Base-by-base conservation (phyloP, 2,113 vertebrate species). In the Cinclus mexicanus region DNA sequence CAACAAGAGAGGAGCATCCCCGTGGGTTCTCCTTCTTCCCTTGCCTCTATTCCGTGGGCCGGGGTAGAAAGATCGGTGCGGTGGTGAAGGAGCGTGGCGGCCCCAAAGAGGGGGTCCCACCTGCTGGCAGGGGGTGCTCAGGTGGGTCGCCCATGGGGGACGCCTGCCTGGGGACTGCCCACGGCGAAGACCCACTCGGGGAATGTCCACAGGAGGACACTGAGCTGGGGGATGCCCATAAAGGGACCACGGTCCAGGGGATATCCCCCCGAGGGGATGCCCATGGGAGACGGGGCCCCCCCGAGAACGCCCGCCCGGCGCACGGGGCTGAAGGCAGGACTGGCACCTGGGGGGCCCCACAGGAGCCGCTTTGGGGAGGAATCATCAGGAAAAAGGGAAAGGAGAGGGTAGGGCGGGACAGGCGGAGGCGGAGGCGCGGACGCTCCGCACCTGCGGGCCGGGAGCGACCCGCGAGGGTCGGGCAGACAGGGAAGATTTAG, bases 401-500 rank as follows among this genome's bases (percentile, higher is more conserved):
- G 83, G 76, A 92, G 42, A 5, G 5, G 9, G 19, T 1, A 56
- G 31, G 18, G 55, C 0, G 5, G 53, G 28, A 42, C 11, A 23
- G n/a, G 52, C 0, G 12, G 83, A 93, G 95, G 91, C 85, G 92
- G 96, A 11, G 41, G n/a, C 12, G n/a, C 29, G 92, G 96, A 97
- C 79, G 92, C 61, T 92, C 94, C 93, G 83, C 97, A 96, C 97
- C 96, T 96, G 72, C 94, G 92, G 91, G 42, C 15, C 69, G 89
- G 96, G 87, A 97, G 60, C 31, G 87, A 96, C 85, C 90, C 83
- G 69, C 37, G 77, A 41, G 81, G 92, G 79, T 83, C 44, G 42
- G 67, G 80, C 65, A 92, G 94, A 65, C 96, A 83, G 63, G 77
- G 55, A 93, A 97, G 97, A 98, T 98, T 97, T 97, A 97, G 95